Evolutionary conservation across 1,140 invertebrate species (phyloP).

Genomic region (Drosophila azteca): DNA sequence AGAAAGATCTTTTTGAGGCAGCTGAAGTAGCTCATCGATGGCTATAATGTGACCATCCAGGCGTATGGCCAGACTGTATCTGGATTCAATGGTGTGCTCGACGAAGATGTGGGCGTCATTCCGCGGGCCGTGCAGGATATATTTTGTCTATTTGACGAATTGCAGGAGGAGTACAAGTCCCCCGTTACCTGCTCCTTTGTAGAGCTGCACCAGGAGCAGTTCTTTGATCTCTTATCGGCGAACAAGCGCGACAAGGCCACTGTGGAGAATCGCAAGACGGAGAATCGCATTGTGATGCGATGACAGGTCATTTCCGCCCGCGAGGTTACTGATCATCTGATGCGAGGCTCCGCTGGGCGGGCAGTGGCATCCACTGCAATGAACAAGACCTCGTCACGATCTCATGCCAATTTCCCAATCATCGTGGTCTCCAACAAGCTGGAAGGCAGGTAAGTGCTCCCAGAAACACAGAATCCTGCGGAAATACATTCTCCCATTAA

Average conservation of each 20-base stretch:
- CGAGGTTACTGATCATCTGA: conserved; percentile 88
- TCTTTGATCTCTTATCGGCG: conserved; percentile 90
- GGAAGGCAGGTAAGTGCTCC: conserved; percentile 85
- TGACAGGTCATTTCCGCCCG: conserved; percentile 85
- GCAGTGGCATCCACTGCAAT: conserved; percentile 96
- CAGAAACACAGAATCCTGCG: conserved; percentile 13
- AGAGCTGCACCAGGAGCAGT: conserved; percentile 90
- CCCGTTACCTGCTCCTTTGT: conserved; percentile 91
- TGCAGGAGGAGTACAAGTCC: conserved; percentile 87
- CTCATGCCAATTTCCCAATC: conserved; percentile 96
- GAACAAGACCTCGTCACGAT: conserved; percentile 95
- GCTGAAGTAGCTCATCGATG: conserved; percentile 92
- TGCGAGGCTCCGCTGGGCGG: conserved; percentile 89
- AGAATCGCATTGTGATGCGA: conserved; percentile 86
- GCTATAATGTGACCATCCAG: conserved; percentile 94
- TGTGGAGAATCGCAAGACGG: conserved; percentile 94
- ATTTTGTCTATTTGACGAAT: conserved; percentile 88
- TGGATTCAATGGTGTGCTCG: conserved; percentile 87
- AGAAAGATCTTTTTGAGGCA: conserved; percentile 92
- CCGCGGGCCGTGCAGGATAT: conserved; percentile 93
- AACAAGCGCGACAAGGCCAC: conserved; percentile 88
- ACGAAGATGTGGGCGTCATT: conserved; percentile 90
- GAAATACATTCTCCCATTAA: neutral
- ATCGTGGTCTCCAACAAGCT: conserved; percentile 88
- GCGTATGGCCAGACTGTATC: conserved; percentile 98